Evolutionary conservation across 2,113 vertebrate species (phyloP), one percentile per base, ranked within the genome.

Genomic region (Coracopsis vasa): DNA sequence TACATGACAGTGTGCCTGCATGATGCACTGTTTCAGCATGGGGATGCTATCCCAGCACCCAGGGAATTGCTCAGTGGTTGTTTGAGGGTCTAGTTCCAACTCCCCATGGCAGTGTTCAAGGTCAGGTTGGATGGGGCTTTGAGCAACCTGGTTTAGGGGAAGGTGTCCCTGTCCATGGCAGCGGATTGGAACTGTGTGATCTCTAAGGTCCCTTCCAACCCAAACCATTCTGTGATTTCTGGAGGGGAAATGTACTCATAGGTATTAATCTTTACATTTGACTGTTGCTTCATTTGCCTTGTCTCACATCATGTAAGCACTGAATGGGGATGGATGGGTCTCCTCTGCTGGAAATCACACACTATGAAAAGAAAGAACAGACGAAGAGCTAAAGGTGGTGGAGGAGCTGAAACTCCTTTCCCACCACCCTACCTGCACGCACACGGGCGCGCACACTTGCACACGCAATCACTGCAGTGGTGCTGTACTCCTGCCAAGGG

Each of bases 401-500:
- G n/a, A 24, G 70, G 58, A 78, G 47, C 35, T 70, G 90, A 45
- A 51, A 4, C 11, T 58, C 64, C 84, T 51, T 88, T 74, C 77
- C 27, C 65, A 66, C 20, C 17, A 3, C 39, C 62, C 72, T 31
- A 58, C 47, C 79, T 48, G 45, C 53, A 13, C 2, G 53, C 54
- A 28, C 27, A 23, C 33, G 2, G 20, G 16, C 1, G 7, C 6
- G 1, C 42, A 2, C 20, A 0, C 20, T 39, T 2, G 50, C 75
- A 13, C 62, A 2, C 3, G 16, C 42, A 60, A 12, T 48, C 41
- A 7, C 90, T 44, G 92, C 53, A 10, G 64, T 13, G 20, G 75
- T 10, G 7, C 88, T 3, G 67, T n/a, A 15, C 79, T 97, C 83
- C 92, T 94, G 95, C 92, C 93, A 88, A 35, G 25, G 83, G 91